Percentiles rank a stretch among this genome's conserved stretches.
phyloP scores from a whole-genome alignment of 1,140 invertebrate species.

The Drosophila punjabiensis region DNA sequence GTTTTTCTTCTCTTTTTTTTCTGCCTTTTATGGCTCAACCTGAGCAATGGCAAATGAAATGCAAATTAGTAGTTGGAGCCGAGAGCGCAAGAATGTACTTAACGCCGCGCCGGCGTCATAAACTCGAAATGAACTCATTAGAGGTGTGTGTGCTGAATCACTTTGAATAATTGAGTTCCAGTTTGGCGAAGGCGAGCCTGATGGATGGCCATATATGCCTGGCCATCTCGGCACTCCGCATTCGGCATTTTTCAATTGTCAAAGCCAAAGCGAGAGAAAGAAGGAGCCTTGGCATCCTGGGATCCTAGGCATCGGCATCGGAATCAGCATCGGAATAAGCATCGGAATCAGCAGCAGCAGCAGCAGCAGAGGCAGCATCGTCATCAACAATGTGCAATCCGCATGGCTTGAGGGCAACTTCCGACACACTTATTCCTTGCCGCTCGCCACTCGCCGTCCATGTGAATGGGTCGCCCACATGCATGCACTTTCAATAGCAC shows the following conservation, averaged over 20 bases:
- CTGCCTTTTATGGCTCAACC: constrained; percentile 30
- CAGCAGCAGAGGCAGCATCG: constrained; percentile 33
- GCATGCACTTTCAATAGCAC: constrained; percentile 66
- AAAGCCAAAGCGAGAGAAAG: constrained; percentile 40
- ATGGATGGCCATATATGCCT: constrained; percentile 16
- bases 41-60: constrained; percentile 56
- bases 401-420: constrained; percentile 71
- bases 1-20: background rate
- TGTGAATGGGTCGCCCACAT: constrained; percentile 56
- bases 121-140: constrained; percentile 55
- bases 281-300: background rate
- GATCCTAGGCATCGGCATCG: constrained; percentile 8
- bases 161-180: constrained; percentile 63
- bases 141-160: constrained; percentile 57
- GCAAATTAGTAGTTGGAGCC: constrained; percentile 48
- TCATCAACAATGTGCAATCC: constrained; percentile 68
- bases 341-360: constrained; percentile 22
- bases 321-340: constrained; percentile 10
- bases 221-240: constrained; percentile 11
- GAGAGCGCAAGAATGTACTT: constrained; percentile 45
- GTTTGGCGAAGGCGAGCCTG: constrained; percentile 28
- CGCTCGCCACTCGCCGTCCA: constrained; percentile 8
- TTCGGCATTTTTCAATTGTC: constrained; percentile 64
- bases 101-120: constrained; percentile 36
- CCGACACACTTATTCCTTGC: constrained; percentile 70